Evolutionary conservation across 2,888 invertebrate species (phyloP).

Genomic region (Ramazzottius varieornatus): DNA sequence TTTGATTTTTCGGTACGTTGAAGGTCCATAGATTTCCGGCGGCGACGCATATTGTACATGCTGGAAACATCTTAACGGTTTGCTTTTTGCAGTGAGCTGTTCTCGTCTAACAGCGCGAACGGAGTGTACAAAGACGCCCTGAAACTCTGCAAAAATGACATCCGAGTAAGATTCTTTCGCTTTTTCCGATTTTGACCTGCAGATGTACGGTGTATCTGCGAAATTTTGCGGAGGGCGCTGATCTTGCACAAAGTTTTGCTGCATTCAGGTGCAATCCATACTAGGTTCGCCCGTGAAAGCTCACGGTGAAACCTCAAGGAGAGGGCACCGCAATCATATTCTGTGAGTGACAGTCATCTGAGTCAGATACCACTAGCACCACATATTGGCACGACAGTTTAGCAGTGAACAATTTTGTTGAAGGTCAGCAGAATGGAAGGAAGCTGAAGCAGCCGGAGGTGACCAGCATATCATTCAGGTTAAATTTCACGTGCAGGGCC

Average conservation of each 20-base stretch:
- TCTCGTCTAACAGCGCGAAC: constrained; percentile 16
- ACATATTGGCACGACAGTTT: too few relatives aligned
- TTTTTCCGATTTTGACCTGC: not conserved
- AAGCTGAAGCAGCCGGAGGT: not conserved
- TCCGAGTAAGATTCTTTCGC: constrained; percentile 11
- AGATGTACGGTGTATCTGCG: too few relatives aligned
- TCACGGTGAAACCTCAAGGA: not conserved
- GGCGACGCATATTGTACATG: too few relatives aligned
- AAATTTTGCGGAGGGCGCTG: too few relatives aligned
- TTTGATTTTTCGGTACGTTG: constrained; percentile 14
- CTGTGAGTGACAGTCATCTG: not conserved
- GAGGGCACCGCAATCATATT: not conserved
- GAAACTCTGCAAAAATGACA: constrained; percentile 14
- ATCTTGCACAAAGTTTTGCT: too few relatives aligned
- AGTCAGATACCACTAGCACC: too few relatives aligned
- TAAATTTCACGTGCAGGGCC: not conserved
- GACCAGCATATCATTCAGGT: not conserved
- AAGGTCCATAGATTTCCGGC: too few relatives aligned
- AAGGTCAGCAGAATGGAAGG: not conserved
- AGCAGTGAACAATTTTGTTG: too few relatives aligned
- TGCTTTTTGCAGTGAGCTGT: too few relatives aligned
- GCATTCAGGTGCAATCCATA: not conserved
- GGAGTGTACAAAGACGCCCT: constrained; percentile 16
- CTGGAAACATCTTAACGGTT: too few relatives aligned
- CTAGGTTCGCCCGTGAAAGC: not conserved